Base-by-base conservation (phyloP, 2,113 vertebrate species). In the Dendropsophus ebraccatus region DNA sequence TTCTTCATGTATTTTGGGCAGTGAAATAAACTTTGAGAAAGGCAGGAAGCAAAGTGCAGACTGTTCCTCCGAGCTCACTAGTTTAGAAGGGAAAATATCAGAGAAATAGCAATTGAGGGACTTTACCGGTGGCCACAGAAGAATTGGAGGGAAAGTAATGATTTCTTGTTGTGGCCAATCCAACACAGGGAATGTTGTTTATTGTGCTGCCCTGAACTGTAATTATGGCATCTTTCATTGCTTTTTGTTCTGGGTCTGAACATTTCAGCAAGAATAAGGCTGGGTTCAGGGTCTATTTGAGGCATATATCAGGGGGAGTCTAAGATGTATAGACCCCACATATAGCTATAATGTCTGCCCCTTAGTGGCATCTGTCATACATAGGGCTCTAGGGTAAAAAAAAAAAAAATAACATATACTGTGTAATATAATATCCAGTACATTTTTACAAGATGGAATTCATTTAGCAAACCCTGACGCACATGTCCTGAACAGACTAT, bases 1-100 rank as follows among this genome's bases (percentile, higher is more conserved):
- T 88, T 87, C 80, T 75, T 88, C 90, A 92, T 89, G 91, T 93
- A 93, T 93, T 93, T 93, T 92, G 82, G 90, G 92, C 89, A 88
- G 80, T 88, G 89, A 91, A 92, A 89, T 88, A 89, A 89, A 89
- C 87, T 89, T 89, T 88, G 81, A 91, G 91, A 93, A 92, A 92
- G 89, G 90, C 88, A 93, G 90, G 92, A 93, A 92, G 90, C 91
- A 87, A 92, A 91, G 87, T 91, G 88, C 90, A 91, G 90, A 89
- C 88, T 90, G 89, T 35, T 50, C 47, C 54, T 78, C 74, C 45
- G 47, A 69, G 67, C 41, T 75, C 41, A 19, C 60, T 62, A 8
- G 52, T 67, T 47, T 69, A 25, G 45, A 75, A 69, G 25, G 74
- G 74, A 85, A 75, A 78, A 65, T 37, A 52, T 78, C 70, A 28